Percentiles rank a stretch among this genome's conserved stretches.
phyloP scores from a whole-genome alignment of 2,797 vertebrate species.

The Phylloscopus collybita region DNA sequence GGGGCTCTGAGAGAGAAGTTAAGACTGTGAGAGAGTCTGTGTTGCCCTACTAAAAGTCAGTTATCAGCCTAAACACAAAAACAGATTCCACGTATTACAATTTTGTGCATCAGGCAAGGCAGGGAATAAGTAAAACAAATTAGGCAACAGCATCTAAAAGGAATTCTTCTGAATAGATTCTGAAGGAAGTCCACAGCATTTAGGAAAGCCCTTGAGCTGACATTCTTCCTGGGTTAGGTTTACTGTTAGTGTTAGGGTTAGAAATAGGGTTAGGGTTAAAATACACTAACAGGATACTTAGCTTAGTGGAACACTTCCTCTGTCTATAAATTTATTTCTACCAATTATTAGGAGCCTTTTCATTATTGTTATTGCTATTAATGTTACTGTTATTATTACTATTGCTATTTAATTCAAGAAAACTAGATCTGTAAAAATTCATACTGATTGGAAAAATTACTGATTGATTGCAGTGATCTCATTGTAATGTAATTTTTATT shows the following conservation, averaged over 20 bases:
- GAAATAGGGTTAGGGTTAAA: background rate
- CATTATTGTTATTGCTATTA: background rate
- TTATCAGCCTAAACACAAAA: background rate
- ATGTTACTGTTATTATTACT: background rate
- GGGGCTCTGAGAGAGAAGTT: background rate
- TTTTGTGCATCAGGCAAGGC: background rate
- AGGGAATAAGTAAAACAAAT: background rate
- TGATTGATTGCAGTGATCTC: rapidly evolving
- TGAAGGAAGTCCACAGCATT: background rate
- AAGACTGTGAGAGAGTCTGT: background rate
- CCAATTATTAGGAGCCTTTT: background rate
- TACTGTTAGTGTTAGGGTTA: background rate
- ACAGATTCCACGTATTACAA: background rate
- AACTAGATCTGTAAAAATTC: background rate
- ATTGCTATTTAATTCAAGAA: background rate
- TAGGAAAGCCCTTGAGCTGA: background rate
- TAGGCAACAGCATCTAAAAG: background rate
- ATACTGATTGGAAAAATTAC: background rate
- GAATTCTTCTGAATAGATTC: background rate
- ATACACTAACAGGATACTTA: background rate
- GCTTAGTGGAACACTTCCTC: slow-evolving; percentile 32
- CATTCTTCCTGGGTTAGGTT: background rate
- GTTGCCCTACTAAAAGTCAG: background rate
- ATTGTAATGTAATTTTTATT: background rate
- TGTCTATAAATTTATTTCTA: background rate